Evolutionary conservation across 2,113 vertebrate genomes (phyloP), one percentile per base, ranked within the genome.

Genomic region (Parus major): DNA sequence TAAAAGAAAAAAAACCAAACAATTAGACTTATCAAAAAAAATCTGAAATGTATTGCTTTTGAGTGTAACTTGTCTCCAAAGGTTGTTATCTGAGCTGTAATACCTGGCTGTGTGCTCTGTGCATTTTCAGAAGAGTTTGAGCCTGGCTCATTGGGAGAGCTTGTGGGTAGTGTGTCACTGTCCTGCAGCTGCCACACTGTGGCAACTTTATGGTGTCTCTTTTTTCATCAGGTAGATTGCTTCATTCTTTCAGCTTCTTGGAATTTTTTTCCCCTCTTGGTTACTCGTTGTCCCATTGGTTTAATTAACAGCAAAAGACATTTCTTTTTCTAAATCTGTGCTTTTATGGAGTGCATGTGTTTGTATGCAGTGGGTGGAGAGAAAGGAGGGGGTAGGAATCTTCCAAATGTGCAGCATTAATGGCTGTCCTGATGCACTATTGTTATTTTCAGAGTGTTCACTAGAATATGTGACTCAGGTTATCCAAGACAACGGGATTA

Each of bases 81-180:
- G 4, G 2, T 65, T 61, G 8, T 57, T 47, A 35, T 35, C 50
- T 61, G 60, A 70, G 42, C 36, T 86, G 42, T 57, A 70, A 2
- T 46, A 16, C 15, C 25, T 25, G 56, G 11, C 9, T 52, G 7
- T 33, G 20, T 73, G 11, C 27, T 69, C 53, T 53, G 12, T 31
- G 21, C 7, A 0, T 57, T 70, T 10, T 6, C 23, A 63, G 41
- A 11, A 11, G 44, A 21, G 20, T 66, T 42, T 21, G 52, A 57
- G 20, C 35, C 15, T n/a, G 42, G 39, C 31, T 31, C 8, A 15
- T 2, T 68, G 35, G 55, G 66, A 68, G 14, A 18, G 24, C 3
- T 7, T 4, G 1, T 41, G 53, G 22, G 39, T 3, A 6, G 15
- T 22, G 3, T 56, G 44, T 53, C 39, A 18, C 41, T 0, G 1